These are phyloP conservation scores for Hirundo rustica DNA, from an alignment of 2,797 vertebrate species.

Conservation along the genomic window DNA sequence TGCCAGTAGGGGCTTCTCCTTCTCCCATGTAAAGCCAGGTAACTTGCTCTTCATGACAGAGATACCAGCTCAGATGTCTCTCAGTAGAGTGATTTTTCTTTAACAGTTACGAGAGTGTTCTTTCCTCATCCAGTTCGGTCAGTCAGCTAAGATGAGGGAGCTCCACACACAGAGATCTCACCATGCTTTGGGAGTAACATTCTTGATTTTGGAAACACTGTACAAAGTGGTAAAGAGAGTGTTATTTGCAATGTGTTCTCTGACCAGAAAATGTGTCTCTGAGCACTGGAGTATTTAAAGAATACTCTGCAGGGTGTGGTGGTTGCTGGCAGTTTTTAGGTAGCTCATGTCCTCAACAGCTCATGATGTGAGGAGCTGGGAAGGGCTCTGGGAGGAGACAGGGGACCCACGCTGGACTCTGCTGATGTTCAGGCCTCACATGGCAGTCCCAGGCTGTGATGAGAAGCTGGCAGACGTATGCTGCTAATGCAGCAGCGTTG, in stretches of 20 bases:
- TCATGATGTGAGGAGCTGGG: background rate
- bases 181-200: background rate
- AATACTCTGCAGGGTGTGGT: rapidly evolving
- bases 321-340: background rate
- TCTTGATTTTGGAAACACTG: background rate
- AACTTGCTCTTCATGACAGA: background rate
- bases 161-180: background rate
- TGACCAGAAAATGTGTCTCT: background rate
- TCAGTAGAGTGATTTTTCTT: background rate
- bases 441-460: background rate
- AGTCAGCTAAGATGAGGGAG: background rate
- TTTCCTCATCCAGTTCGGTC: background rate
- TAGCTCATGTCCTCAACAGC: background rate
- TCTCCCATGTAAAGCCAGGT: background rate
- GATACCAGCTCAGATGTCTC: background rate
- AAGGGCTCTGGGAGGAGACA: background rate
- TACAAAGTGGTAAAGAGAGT: background rate
- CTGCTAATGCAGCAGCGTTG: background rate
- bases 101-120: background rate
- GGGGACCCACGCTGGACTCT: background rate
- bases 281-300: background rate
- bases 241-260: background rate
- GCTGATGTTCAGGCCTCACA: background rate
- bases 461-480: background rate
- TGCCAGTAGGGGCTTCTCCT: rapidly evolving